Conservation (phyloP, 2,888 invertebrate species). For the Dicyrtomina minuta region DNA sequence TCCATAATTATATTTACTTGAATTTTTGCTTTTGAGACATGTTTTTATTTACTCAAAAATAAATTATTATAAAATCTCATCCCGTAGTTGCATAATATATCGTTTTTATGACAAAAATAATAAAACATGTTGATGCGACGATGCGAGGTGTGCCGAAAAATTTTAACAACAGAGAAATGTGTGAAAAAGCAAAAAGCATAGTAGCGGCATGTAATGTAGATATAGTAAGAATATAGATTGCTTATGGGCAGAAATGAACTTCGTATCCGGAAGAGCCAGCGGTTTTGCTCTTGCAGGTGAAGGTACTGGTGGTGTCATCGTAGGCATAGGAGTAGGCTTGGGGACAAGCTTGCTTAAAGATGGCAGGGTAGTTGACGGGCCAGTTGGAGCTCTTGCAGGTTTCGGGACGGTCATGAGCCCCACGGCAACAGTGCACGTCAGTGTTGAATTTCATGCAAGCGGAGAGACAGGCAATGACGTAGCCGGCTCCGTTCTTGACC, state of each 20-base stretch:
- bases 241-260: slow-evolving; percentile 25
- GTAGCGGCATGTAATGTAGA: too few relatives aligned
- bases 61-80: too few relatives aligned
- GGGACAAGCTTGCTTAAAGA: slow-evolving; percentile 60
- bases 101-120: too few relatives aligned
- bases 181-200: too few relatives aligned
- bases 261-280: slow-evolving; percentile 6
- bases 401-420: slow-evolving; percentile 57
- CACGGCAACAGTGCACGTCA: slow-evolving; percentile 60
- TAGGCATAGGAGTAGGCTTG: slow-evolving; percentile 62
- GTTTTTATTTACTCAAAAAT: too few relatives aligned
- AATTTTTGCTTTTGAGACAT: too few relatives aligned
- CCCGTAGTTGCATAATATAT: too few relatives aligned
- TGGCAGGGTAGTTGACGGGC: slow-evolving; percentile 56
- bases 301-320: slow-evolving; percentile 60
- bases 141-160: too few relatives aligned
- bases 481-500: slow-evolving; percentile 36
- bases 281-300: slow-evolving; percentile 56
- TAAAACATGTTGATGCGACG: too few relatives aligned
- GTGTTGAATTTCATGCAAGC: slow-evolving; percentile 59
- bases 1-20: too few relatives aligned
- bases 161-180: too few relatives aligned
- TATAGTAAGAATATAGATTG: too few relatives aligned
- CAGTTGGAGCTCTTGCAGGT: slow-evolving; percentile 57
- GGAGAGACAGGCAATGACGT: slow-evolving; percentile 58